Conservation (phyloP, 2,888 invertebrate genomes). For the Drosophila aldrichi region DNA sequence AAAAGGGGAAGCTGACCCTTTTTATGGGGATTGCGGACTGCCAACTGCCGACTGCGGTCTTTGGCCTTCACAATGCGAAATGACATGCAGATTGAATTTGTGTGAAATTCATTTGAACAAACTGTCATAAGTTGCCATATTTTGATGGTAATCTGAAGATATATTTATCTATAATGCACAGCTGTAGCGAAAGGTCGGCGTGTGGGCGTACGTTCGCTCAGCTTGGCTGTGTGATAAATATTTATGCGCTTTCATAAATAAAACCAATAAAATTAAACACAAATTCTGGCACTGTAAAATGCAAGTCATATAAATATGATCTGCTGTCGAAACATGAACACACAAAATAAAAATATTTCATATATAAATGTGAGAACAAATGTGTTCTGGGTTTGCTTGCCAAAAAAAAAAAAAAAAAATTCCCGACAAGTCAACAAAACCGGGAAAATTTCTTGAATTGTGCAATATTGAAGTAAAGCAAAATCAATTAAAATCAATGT, state of each 20-base stretch:
- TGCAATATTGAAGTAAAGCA: constrained; percentile 28
- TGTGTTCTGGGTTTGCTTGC: constrained; percentile 29
- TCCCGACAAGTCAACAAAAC: constrained; percentile 28
- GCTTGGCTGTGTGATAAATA: constrained; percentile 62
- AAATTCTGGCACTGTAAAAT: constrained; percentile 27
- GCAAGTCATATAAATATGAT: constrained; percentile 29
- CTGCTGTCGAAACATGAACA: constrained; percentile 18
- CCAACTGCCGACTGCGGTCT: constrained; percentile 2
- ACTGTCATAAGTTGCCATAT: constrained; percentile 62
- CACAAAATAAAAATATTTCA: constrained; percentile 4
- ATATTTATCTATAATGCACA: constrained; percentile 39
- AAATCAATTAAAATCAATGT: constrained; percentile 33
- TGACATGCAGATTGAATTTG: constrained; percentile 72
- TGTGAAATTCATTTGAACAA: constrained; percentile 69
- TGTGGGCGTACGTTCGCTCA: constrained; percentile 38
- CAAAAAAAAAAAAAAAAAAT: constrained; percentile 17
- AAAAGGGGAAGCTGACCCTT: constrained; percentile 43
- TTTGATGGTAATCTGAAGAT: constrained; percentile 60
- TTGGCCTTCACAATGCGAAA: constrained; percentile 41
- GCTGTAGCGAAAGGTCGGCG: constrained; percentile 22
- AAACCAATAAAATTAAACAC: constrained; percentile 48
- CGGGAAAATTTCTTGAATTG: constrained; percentile 29
- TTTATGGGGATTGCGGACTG: not conserved
- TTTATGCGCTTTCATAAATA: constrained; percentile 73
- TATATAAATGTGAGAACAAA: not conserved